Base-by-base conservation (phyloP, 1,140 invertebrate genomes). In the Achroia grisella region DNA sequence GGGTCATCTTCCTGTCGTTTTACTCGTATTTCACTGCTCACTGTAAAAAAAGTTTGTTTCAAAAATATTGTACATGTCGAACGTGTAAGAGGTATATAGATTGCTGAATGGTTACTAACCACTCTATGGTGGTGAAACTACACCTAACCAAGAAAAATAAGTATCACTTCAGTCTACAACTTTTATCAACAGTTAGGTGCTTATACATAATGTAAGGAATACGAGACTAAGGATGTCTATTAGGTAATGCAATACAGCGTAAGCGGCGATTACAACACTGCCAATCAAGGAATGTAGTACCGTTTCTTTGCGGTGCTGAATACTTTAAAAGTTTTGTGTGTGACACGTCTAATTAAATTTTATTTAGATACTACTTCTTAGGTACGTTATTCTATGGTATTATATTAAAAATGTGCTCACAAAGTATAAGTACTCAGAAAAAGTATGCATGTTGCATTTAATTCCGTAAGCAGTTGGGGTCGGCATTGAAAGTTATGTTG, bases 1-100 rank as follows among this genome's bases (percentile, higher is more conserved):
- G 68, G 74, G 12, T 89, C 90, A 9, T 91, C 90, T 2, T 93
- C 92, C 68, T 94, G 92, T 53, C 91, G 88, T 48, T 86, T 87
- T 13, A 86, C 80, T 52, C 86, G 71, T 17, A 48, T 62, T 47
- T 78, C 74, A 50, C 87, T 87, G 63, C 63, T 72, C 43, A 80
- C 76, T 83, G 41, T 28, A 17, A 49, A 30, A 63, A n/a, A n/a
- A n/a, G n/a, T n/a, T 39, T 42, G 44, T 14, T 37, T 45, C 12
- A 30, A 32, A 33, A 41, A 14, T 4, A 14, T 33, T n/a, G n/a
- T n/a, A n/a, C n/a, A n/a, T n/a, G n/a, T n/a, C n/a, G n/a, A n/a
- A n/a, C n/a, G n/a, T n/a, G n/a, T n/a, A n/a, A n/a, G n/a, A n/a
- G n/a, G n/a, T n/a, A n/a, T n/a, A n/a, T n/a, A n/a, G n/a, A n/a